Evolutionary conservation across 2,113 vertebrate species (phyloP).

Genomic region (Albula goreensis): DNA sequence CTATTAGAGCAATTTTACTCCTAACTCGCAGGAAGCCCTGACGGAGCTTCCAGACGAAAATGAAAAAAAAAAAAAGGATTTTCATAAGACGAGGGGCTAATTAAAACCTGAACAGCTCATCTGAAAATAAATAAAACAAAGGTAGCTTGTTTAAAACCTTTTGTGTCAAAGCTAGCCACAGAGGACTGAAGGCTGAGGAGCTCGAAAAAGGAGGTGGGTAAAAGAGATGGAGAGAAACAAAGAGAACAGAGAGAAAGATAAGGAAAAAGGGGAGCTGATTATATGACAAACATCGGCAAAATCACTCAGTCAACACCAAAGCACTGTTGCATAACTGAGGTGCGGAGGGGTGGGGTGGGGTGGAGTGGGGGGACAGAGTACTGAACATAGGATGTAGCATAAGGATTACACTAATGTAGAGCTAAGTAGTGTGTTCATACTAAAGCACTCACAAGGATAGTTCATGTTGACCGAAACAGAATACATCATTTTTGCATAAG

Average conservation of each 20-base stretch:
- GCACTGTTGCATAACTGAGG: not conserved
- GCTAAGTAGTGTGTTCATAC: not conserved
- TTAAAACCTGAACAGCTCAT: conserved; percentile 32
- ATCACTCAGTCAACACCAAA: not conserved
- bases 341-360: not conserved
- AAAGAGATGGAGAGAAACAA: not conserved
- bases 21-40: not conserved
- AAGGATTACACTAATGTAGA: not conserved
- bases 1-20: conserved; percentile 38
- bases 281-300: not conserved
- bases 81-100: conserved; percentile 35
- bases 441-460: not conserved
- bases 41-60: not conserved
- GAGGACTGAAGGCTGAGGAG: conserved; percentile 5
- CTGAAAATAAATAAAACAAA: conserved; percentile 20
- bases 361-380: too few species aligned
- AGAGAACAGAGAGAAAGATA: not conserved
- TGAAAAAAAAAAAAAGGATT: conserved; percentile 1
- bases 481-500: not conserved
- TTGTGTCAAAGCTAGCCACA: conserved; percentile 32
- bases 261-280: not conserved
- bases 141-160: conserved; percentile 28
- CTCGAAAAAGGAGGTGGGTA: conserved; percentile 28
- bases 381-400: not conserved
- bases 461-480: not conserved